phyloP scores from a whole-genome alignment of 2,888 invertebrate species.

The Chrysotoxum bicinctum region DNA sequence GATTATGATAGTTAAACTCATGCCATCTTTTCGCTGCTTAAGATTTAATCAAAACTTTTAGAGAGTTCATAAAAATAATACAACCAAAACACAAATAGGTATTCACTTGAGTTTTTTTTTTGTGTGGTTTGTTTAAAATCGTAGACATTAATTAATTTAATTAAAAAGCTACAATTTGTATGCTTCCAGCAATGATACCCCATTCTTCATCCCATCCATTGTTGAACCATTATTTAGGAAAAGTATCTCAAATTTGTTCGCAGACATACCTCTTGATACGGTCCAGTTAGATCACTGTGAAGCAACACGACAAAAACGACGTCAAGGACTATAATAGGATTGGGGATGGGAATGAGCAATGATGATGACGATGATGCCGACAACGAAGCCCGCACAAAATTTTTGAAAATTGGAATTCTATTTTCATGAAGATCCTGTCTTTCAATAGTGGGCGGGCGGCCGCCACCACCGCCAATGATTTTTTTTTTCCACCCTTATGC shows the following conservation, averaged over 20 bases:
- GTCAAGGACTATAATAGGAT: neutral
- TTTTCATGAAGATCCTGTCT: slow-evolving; percentile 38
- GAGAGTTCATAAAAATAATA: neutral
- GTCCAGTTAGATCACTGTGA: slow-evolving; percentile 36
- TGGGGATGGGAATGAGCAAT: neutral
- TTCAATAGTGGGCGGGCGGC: slow-evolving; percentile 29
- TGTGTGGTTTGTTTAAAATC: neutral
- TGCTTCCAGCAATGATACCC: neutral
- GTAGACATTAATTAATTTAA: slow-evolving; percentile 21
- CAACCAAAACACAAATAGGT: neutral
- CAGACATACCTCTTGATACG: slow-evolving; percentile 37
- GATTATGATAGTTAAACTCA: neutral
- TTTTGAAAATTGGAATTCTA: slow-evolving; percentile 56
- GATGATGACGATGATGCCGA: neutral
- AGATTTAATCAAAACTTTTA: neutral
- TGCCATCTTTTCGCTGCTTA: neutral
- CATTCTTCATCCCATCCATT: neutral
- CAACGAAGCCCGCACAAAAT: slow-evolving; percentile 49
- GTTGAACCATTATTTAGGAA: slow-evolving; percentile 12
- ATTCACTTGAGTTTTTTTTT: neutral
- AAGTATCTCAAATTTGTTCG: slow-evolving; percentile 20
- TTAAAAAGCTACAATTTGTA: slow-evolving; percentile 18
- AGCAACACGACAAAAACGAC: slow-evolving; percentile 1
- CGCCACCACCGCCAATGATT: neutral
- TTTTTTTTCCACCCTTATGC: slow-evolving; percentile 36